These are phyloP conservation scores for Nomada hirtipes DNA, from an alignment of 2,888 invertebrate species.

Conservation along the genomic window DNA sequence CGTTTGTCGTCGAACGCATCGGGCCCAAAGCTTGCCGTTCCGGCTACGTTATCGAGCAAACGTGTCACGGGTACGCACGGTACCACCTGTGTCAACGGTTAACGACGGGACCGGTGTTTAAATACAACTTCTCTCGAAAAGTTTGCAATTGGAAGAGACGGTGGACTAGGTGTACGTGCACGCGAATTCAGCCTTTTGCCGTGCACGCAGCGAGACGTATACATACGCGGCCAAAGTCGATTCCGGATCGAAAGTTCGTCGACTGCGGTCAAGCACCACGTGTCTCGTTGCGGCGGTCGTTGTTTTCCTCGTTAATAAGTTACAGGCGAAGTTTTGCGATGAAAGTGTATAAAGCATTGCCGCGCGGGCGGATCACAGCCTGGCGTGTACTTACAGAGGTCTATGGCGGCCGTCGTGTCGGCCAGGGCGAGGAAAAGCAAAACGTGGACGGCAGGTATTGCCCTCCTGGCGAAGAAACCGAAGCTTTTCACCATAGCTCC, in stretches of 20 bases:
- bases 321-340: slow-evolving; percentile 54
- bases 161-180: background rate
- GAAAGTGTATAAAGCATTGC: slow-evolving; percentile 34
- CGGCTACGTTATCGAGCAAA: background rate
- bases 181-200: slow-evolving; percentile 33
- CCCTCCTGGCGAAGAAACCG: slow-evolving; percentile 76
- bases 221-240: slow-evolving; percentile 50
- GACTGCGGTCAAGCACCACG: slow-evolving; percentile 51
- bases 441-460: slow-evolving; percentile 76
- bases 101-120: background rate
- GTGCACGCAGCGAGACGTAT: background rate
- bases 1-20: slow-evolving; percentile 35
- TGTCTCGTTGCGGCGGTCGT: slow-evolving; percentile 7
- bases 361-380: slow-evolving; percentile 41
- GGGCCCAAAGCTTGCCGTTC: background rate
- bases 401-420: slow-evolving; percentile 76
- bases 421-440: slow-evolving; percentile 70
- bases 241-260: slow-evolving; percentile 65
- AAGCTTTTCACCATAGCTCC: slow-evolving; percentile 79
- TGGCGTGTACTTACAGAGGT: slow-evolving; percentile 77
- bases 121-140: slow-evolving; percentile 4
- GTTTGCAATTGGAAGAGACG: background rate
- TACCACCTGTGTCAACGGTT: background rate
- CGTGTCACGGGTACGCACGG: background rate
- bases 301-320: slow-evolving; percentile 62